Evolutionary conservation across 1,140 invertebrate genomes (phyloP).

Genomic region (Teleogryllus occipitalis): DNA sequence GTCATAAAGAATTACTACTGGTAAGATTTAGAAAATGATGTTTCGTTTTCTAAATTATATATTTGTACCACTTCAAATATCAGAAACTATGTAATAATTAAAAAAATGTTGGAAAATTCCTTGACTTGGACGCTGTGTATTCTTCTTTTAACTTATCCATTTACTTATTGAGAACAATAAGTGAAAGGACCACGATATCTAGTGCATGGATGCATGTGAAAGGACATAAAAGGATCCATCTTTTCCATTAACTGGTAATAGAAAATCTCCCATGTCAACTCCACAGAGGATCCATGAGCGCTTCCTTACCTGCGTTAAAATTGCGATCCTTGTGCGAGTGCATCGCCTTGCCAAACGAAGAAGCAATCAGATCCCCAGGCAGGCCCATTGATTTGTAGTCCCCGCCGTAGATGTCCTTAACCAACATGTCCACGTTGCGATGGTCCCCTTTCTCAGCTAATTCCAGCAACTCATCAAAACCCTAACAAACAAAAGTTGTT

Average conservation of each 20-base stretch:
- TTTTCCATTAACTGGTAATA: neutral
- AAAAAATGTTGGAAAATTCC: no score
- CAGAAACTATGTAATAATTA: no score
- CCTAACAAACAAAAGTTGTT: constrained; percentile 33
- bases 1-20: no score
- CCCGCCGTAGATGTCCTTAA: constrained; percentile 68
- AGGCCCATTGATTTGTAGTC: constrained; percentile 51
- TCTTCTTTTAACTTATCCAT: no score
- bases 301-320: constrained; percentile 13
- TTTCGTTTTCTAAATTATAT: no score
- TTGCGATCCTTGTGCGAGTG: constrained; percentile 31
- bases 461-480: constrained; percentile 63
- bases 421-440: constrained; percentile 62
- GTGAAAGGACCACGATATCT: neutral
- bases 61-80: no score
- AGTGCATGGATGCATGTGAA: neutral
- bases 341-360: constrained; percentile 65
- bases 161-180: no score
- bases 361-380: constrained; percentile 62
- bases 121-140: no score
- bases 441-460: constrained; percentile 66
- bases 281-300: neutral
- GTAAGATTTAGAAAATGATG: no score
- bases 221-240: no score
- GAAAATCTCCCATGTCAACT: neutral